phyloP scores from a whole-genome alignment of 2,113 vertebrate species.

The Microtus ochrogaster region DNA sequence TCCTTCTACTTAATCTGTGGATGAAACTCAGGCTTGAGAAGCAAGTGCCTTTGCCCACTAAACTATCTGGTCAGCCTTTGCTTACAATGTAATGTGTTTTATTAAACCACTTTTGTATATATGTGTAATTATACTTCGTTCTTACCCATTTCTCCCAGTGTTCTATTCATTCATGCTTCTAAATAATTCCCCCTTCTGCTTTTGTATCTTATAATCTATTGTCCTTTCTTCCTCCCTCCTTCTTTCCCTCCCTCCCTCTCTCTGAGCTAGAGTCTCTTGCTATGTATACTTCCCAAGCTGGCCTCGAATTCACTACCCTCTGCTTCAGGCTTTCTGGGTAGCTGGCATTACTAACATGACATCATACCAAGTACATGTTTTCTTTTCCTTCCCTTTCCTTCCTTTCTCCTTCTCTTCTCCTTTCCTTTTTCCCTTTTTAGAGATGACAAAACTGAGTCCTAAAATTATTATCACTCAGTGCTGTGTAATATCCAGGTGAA shows the following conservation, averaged over 20 bases:
- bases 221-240: neutral
- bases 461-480: neutral
- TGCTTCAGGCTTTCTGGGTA: neutral
- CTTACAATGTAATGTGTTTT: neutral
- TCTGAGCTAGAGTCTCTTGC: neutral
- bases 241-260: neutral
- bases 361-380: neutral
- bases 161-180: neutral
- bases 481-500: neutral
- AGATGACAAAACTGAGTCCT: conserved; percentile 49
- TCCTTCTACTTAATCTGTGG: neutral
- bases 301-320: neutral
- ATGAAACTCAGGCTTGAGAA: neutral
- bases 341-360: neutral
- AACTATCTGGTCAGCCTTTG: neutral
- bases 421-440: neutral
- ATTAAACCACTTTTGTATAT: neutral
- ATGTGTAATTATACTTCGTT: neutral
- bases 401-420: too few relatives aligned
- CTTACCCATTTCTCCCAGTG: neutral
- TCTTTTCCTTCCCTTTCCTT: neutral
- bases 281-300: neutral
- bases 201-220: neutral
- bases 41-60: neutral
- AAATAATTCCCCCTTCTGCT: neutral